Base-by-base conservation (phyloP, 2,888 invertebrate species). In the Brassicogethes aeneus region DNA sequence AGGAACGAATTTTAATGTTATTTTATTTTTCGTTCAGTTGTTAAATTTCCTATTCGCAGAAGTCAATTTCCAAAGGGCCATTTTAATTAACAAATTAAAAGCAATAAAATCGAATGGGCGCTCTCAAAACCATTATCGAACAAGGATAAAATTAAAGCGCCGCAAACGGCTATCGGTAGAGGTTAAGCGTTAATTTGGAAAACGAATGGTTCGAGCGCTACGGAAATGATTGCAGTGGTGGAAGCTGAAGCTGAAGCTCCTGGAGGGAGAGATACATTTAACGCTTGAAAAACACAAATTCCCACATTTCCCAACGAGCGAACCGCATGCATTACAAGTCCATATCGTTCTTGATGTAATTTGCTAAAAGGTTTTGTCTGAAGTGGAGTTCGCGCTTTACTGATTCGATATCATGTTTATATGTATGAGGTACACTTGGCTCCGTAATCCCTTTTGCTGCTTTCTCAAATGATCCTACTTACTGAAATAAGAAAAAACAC, bases 361-460 rank as follows among this genome's bases (percentile, higher is more conserved):
- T 68, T 65, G 63, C 67, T 68, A 68, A 68, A 68, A 68, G 68
- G 66, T 68, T 68, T 66, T 61, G 65, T 65, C 63, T 65, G 66
- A 65, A 67, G 66, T 66, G 65, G 65, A 61, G 59, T 66, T 68
- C 61, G 59, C 68, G 67, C 65, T 66, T 67, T 67, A 64, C 66
- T 65, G 67, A 68, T 68, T 66, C 65, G 63, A 64, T 61, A 67
- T 67, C 66, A 69, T 69, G 68, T 67, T 63, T 67, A 65, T 65
- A 68, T 69, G 66, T 64, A 69, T 65, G 66, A 66, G 62, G 62
- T 57, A 60, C 48, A 57, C 43, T 56, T 56, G 14, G 41, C 3
- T 36, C 34, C 41, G 47, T 45, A 46, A 48, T 16, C 31, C 30
- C 33, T n/a, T n/a, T n/a, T n/a, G n/a, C n/a, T n/a, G n/a, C n/a